Evolutionary conservation across 35 echinoderm and acorn worm species (phyloP).

Genomic region (Hemicentrotus pulcherrimus): DNA sequence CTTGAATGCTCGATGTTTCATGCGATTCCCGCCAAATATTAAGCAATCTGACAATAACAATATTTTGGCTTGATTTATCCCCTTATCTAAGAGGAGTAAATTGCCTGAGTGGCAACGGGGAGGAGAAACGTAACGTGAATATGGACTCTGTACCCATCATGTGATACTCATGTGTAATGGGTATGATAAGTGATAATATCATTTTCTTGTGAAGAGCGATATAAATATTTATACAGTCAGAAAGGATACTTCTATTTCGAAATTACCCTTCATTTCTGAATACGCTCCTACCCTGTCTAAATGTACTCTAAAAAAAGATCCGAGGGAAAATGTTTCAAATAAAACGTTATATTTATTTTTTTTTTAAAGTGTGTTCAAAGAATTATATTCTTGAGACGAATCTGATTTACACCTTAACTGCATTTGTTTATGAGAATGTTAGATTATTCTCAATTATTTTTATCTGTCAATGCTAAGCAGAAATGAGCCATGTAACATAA

Average conservation of each 20-base stretch:
- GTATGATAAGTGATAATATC: not conserved
- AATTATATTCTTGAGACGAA: no score
- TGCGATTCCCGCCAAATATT: not conserved
- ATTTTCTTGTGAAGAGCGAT: not conserved
- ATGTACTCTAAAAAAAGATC: not conserved
- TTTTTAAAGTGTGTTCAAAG: no score
- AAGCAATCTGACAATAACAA: not conserved
- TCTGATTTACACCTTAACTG: no score
- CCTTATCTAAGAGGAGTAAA: not conserved
- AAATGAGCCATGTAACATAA: not conserved
- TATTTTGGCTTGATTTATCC: not conserved
- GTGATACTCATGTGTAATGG: not conserved
- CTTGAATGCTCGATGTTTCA: not conserved
- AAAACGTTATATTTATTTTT: no score
- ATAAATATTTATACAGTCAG: not conserved
- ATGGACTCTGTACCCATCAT: not conserved
- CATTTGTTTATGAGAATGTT: no score
- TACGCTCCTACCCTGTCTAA: not conserved
- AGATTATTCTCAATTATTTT: no score
- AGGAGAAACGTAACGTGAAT: not conserved
- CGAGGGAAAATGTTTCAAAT: not conserved
- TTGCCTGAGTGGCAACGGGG: not conserved
- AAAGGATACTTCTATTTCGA: not conserved
- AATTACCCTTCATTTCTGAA: not conserved
- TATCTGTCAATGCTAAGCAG: not conserved